A percentile compares a stretch with the other conserved stretches of the same genome.
Evolutionary conservation across 2,797 vertebrate genomes (phyloP).

Genomic region (Denticeps clupeoides): DNA sequence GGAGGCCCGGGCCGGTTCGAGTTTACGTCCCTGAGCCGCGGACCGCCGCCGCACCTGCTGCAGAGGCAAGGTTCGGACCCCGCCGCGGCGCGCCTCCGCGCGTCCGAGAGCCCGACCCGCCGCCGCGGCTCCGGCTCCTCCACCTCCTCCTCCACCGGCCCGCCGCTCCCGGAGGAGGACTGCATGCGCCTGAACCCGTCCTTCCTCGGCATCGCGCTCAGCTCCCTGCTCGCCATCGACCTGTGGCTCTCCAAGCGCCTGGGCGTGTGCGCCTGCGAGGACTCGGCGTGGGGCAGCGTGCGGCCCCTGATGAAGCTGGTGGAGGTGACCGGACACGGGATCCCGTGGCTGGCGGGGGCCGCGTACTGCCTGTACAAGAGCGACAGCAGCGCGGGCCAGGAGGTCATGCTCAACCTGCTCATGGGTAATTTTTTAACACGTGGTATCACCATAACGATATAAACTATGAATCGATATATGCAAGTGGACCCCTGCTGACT

Average conservation of each 20-base stretch:
- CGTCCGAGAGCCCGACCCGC: slow-evolving; percentile 71
- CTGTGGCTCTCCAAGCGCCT: slow-evolving; percentile 89
- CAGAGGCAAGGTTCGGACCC: slow-evolving; percentile 64
- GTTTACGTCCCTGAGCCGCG: slow-evolving; percentile 67
- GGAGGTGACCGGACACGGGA: slow-evolving; percentile 88
- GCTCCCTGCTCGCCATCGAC: slow-evolving; percentile 84
- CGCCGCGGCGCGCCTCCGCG: slow-evolving; percentile 61
- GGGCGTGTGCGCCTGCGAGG: slow-evolving; percentile 83
- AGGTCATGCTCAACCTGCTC: slow-evolving; percentile 87
- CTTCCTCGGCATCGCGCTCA: slow-evolving; percentile 74
- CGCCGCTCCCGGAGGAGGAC: slow-evolving; percentile 67
- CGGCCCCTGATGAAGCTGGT: slow-evolving; percentile 87
- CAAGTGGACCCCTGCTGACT: too few relatives aligned
- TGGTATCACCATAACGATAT: too few relatives aligned
- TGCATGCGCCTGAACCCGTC: slow-evolving; percentile 86
- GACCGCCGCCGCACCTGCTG: slow-evolving; percentile 43
- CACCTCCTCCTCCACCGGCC: slow-evolving; percentile 36
- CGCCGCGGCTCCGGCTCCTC: slow-evolving; percentile 70
- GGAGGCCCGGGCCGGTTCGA: slow-evolving; percentile 59
- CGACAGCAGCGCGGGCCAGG: slow-evolving; percentile 77
- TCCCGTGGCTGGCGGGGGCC: slow-evolving; percentile 82
- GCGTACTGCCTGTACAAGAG: slow-evolving; percentile 78
- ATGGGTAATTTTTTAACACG: slow-evolving; percentile 83
- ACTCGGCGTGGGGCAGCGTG: slow-evolving; percentile 80
- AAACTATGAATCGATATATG: too few relatives aligned